Evolutionary conservation across 1,140 invertebrate species (phyloP), one percentile per base, ranked within the genome.

Genomic region (Pseudomyrmex flavicornis): DNA sequence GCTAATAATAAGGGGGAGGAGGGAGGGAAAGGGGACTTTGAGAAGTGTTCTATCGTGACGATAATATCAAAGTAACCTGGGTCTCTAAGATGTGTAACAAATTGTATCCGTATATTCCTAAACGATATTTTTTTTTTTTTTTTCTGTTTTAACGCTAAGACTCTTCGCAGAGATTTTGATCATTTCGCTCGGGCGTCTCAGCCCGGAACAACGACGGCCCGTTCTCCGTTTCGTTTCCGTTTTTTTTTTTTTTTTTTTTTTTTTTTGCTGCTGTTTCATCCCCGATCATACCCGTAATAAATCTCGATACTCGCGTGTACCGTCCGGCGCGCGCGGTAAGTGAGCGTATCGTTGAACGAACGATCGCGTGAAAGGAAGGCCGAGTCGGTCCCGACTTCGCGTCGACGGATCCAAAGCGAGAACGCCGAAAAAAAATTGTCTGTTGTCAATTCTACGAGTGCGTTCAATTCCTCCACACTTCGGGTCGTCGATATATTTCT

Each of bases 81-180:
- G 76, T 88, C 86, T 84, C 89, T 87, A 89, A 89, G 91, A 90
- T 75, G 87, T 48, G 70, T 91, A 92, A 91, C 86, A 90, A 92
- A 90, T 20, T 73, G 86, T 89, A 88, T 88, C 35, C 70, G 75
- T 89, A 35, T 35, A 89, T 73, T 58, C 56, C 69, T 84, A 85
- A 35, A 85, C 84, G 62, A 83, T 74, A 84, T 86, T 7, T 35
- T 35, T 35, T 35, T 5, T 35, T 4, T 35, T 35, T 17, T 17
- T 17, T 26, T 2, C 3, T 26, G 35, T 35, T 35, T 35, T 35
- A 82, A 84, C 61, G 46, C 82, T 88, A 88, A 54, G 63, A 80
- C 82, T 75, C 76, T 84, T 68, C 66, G 22, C 68, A 62, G 72
- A 89, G 83, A 76, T 89, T 88, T 91, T 89, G 87, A 92, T 91